Base-by-base conservation (phyloP, 2,797 vertebrate species). In the Neosalanx taihuensis region DNA sequence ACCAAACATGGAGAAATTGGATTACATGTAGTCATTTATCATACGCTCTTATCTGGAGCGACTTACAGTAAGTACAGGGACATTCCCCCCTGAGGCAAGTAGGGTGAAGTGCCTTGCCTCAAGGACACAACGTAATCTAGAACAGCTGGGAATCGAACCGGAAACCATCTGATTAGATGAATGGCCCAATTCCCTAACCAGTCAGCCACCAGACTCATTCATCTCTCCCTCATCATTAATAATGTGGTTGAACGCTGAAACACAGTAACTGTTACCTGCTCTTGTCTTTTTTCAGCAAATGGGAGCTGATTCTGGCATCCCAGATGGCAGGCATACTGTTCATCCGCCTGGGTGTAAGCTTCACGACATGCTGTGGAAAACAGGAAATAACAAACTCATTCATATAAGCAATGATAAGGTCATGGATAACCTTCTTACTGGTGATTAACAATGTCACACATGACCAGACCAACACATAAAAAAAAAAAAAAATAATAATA, bases 221-320 rank as follows among this genome's bases (percentile, higher is more conserved):
- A 26, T 26, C 23, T 26, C 23, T 26, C 23, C 23, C 23, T 26
- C 23, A 26, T 1, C 15, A 1, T 20, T 20, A 60, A 20, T 12
- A 23, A 60, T 60, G 20, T 23, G 56, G 20, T n/a, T 17, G 56
- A n/a, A 23, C n/a, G 18, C 56, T 0, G 29, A 20, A 23, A 23
- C 30, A 57, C 26, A 29, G 51, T 6, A 18, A 33, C 4, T 31
- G 90, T 7, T 89, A 97, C 97, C 94, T 98, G 94, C 78, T 98
- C 94, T 69, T 95, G 93, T 60, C 95, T 92, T 79, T 93, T 81
- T 79, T 96, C 94, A 72, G 98, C 96, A 78, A 97, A 96, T 0
- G 98, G 97, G 79, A 97, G 92, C 82, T 99, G 97, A 78, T 91
- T 96, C 87, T 97, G 93, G 80, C 98, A 99, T 75, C 98, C 98